A percentile compares a stretch with the other conserved stretches of the same genome.
Evolutionary conservation across 2,797 vertebrate species (phyloP).

Genomic region (Saxicola maurus): DNA sequence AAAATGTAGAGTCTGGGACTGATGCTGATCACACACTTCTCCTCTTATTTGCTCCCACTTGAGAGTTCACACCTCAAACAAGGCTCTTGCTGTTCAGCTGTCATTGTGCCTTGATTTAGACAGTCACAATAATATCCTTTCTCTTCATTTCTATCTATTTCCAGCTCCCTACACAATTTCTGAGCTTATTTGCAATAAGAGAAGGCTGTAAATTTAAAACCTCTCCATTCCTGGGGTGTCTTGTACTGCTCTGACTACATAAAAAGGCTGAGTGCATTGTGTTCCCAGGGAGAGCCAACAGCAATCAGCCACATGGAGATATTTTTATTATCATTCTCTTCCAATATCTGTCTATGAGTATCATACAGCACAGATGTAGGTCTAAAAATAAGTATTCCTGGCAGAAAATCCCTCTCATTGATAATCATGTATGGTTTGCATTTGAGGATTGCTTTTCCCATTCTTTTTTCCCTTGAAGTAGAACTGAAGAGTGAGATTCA

Average conservation of each 20-base stretch:
- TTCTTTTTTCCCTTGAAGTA: neutral
- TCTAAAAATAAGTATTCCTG: conserved; percentile 46
- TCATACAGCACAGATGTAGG: neutral
- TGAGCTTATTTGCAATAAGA: neutral
- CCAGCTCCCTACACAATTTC: neutral
- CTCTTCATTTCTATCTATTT: neutral
- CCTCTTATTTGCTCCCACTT: neutral
- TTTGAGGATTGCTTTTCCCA: neutral
- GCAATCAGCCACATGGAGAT: conserved; percentile 28
- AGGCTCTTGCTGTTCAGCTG: neutral
- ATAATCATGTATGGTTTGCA: neutral
- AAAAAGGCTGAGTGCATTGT: neutral
- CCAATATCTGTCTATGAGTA: neutral
- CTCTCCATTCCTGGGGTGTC: neutral
- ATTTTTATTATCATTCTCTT: conserved; percentile 16
- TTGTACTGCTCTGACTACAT: neutral
- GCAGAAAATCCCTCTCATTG: neutral
- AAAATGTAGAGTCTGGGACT: neutral
- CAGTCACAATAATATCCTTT: neutral
- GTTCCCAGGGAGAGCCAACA: neutral
- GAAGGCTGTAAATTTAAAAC: conserved; percentile 9
- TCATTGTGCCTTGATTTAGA: neutral
- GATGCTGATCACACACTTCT: neutral
- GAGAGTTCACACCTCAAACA: neutral
- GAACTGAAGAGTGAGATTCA: neutral